phyloP scores from a whole-genome alignment of 2,797 vertebrate species.

The Cossypha dichroa region DNA sequence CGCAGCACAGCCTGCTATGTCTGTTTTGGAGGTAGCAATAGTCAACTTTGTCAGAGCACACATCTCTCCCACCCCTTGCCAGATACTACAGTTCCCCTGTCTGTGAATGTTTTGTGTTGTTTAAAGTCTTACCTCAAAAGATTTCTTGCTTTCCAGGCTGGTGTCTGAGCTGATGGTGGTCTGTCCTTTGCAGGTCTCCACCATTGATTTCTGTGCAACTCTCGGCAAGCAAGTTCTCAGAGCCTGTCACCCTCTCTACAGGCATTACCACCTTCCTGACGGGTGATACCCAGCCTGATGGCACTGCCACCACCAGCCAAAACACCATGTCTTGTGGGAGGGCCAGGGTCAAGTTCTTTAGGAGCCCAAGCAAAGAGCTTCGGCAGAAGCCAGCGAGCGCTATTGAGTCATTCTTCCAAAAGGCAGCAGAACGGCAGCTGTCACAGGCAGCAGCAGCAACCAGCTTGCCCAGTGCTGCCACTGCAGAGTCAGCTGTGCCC shows the following conservation, averaged over 20 bases:
- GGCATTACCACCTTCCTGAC: slow-evolving; percentile 87
- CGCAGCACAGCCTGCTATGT: background rate
- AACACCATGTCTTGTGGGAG: background rate
- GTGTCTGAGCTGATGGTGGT: background rate
- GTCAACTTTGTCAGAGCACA: background rate
- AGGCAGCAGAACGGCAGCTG: slow-evolving; percentile 79
- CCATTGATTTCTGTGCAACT: slow-evolving; percentile 86
- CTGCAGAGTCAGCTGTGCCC: background rate
- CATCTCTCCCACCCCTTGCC: background rate
- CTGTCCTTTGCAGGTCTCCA: slow-evolving; percentile 83
- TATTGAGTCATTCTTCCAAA: slow-evolving; percentile 89
- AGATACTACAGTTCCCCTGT: background rate
- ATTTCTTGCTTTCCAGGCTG: background rate
- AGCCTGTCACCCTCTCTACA: slow-evolving; percentile 72
- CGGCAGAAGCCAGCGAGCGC: slow-evolving; percentile 73
- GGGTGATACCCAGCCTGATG: slow-evolving; percentile 61
- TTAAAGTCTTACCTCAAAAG: background rate
- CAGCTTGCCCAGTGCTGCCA: background rate
- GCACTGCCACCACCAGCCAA: background rate
- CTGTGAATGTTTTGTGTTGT: background rate
- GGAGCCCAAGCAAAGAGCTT: slow-evolving; percentile 46
- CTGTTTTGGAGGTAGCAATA: background rate
- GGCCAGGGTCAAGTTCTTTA: slow-evolving; percentile 54
- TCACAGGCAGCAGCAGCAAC: background rate
- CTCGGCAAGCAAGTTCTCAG: slow-evolving; percentile 88